Evolutionary conservation across 2,113 vertebrate species (phyloP), one percentile per base, ranked within the genome.

Genomic region (Numida meleagris): DNA sequence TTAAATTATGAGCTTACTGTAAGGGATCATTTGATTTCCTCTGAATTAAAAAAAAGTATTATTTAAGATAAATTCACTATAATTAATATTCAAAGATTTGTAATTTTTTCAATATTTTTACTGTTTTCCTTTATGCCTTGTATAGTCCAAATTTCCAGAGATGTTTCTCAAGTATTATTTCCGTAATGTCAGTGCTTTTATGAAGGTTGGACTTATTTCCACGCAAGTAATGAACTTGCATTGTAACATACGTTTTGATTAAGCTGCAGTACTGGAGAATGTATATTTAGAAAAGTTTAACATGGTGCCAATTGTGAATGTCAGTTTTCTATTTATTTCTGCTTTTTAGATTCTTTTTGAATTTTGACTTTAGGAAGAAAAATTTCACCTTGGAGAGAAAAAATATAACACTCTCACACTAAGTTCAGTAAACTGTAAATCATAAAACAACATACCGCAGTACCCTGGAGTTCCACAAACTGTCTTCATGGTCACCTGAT

Each of bases 401-500:
- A 81, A 94, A 65, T 53, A 63, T 66, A 94, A 90, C 29, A 78
- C 43, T n/a, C 36, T 70, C 68, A 57, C 43, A 40, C 36, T 53
- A 76, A 83, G 16, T 86, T 57, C 55, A 91, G 50, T 6, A 48
- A 42, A 68, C 24, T 33, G 12, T 63, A 92, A 90, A 43, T 42
- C 84, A 87, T 36, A 88, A 91, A 91, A 45, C 70, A 91, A 93
- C 98, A 12, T 98, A 99, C 98, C 98, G 62, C 98, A 99, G 80
- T 99, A 99, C 24, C 98, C 98, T 21, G 98, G 98, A 55, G 98
- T 99, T 91, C 98, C 98, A 90, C 98, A 99, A 29, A 99, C 97
- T 40, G 98, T 99, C 97, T 98, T 99, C 98, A 99, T 99, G 83
- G 98, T 98, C 84, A 98, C 98, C 78, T 98, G 98, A 68, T 98